Evolutionary conservation across 2,888 invertebrate species (phyloP).

Genomic region (Microchrysa polita): DNA sequence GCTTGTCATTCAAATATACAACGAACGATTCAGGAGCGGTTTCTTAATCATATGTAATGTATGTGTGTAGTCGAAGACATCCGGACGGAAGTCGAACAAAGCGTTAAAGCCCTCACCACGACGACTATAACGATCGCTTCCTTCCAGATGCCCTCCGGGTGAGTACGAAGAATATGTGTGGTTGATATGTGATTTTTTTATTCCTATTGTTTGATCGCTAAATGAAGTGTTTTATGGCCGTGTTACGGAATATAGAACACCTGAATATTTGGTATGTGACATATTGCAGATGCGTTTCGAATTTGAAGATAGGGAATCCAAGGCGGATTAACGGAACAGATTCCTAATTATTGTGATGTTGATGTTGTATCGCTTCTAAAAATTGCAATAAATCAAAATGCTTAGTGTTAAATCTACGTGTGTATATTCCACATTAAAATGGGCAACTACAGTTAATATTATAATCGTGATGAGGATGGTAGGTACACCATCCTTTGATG

Average conservation of each 20-base stretch:
- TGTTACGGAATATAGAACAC: conserved; percentile 24
- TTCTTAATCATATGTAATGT: conserved; percentile 19
- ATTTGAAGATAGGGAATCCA: no score
- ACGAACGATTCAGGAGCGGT: conserved; percentile 31
- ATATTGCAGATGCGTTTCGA: conserved; percentile 25
- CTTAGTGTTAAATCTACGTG: no score
- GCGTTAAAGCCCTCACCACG: not conserved
- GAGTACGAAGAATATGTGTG: conserved; percentile 3
- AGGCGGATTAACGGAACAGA: no score
- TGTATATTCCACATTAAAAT: no score
- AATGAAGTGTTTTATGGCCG: conserved; percentile 32
- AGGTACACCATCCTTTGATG: no score
- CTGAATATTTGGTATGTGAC: not conserved
- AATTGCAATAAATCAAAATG: no score
- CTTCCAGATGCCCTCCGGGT: conserved; percentile 38
- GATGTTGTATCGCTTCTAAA: no score
- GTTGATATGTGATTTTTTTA: conserved; percentile 29
- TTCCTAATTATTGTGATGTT: no score
- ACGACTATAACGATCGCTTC: conserved; percentile 37
- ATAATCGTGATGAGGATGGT: no score
- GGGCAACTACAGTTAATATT: no score
- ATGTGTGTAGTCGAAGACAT: not conserved
- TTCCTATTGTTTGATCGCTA: conserved; percentile 26
- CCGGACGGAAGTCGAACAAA: conserved; percentile 46
- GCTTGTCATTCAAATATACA: conserved; percentile 24